Evolutionary conservation across 1,140 invertebrate genomes (phyloP).

Genomic region (Caenorhabditis remanei): DNA sequence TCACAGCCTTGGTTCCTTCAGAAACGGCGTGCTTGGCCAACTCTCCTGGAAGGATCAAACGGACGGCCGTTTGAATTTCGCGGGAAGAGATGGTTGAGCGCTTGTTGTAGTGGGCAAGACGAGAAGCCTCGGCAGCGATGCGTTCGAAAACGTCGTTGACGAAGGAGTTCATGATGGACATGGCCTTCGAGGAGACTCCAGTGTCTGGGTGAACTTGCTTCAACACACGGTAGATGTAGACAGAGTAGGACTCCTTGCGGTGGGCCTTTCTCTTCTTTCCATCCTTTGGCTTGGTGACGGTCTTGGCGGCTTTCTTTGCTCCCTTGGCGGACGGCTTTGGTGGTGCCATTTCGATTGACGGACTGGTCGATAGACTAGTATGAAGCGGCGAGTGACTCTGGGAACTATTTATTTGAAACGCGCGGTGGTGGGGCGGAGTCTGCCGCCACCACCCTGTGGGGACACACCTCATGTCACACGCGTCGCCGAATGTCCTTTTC

Average conservation of each 20-base stretch:
- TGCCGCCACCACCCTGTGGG: too few relatives aligned
- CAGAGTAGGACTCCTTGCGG: constrained; percentile 77
- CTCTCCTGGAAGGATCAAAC: constrained; percentile 60
- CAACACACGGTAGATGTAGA: constrained; percentile 71
- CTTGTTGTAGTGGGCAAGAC: too few relatives aligned
- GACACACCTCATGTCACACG: neutral
- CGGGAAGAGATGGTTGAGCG: constrained; percentile 64
- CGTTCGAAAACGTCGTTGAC: constrained; percentile 80
- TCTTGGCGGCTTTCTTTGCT: constrained; percentile 80
- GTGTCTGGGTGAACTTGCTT: constrained; percentile 79
- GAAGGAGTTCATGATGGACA: constrained; percentile 82
- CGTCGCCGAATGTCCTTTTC: neutral
- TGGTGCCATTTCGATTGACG: too few relatives aligned
- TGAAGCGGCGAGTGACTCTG: too few relatives aligned
- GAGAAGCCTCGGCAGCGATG: constrained; percentile 77
- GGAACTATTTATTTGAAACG: too few relatives aligned
- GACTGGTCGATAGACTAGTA: too few relatives aligned
- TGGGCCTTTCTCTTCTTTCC: constrained; percentile 78
- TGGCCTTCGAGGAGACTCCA: constrained; percentile 81
- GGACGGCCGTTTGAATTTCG: constrained; percentile 73
- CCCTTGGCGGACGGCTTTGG: constrained; percentile 79
- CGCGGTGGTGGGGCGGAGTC: too few relatives aligned
- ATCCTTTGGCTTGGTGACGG: constrained; percentile 78
- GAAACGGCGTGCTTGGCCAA: constrained; percentile 60
- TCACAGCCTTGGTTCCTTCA: constrained; percentile 61